These are phyloP conservation scores for Muscidifurax raptorellus DNA, from an alignment of 1,140 invertebrate species.

Conservation along the genomic window DNA sequence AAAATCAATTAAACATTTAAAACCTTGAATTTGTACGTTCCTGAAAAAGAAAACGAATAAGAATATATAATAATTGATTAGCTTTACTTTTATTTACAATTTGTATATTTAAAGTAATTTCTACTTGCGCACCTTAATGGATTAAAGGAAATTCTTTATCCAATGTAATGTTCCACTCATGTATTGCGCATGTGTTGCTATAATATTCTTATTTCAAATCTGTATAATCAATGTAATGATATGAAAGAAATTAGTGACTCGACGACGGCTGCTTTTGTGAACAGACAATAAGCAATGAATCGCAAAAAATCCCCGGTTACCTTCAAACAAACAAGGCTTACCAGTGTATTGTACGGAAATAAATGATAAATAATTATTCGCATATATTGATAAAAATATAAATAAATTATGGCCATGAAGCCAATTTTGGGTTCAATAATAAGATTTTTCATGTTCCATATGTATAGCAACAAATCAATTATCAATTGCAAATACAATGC, in stretches of 20 bases:
- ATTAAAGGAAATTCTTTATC: neutral
- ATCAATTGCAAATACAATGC: no score
- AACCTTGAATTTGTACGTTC: neutral
- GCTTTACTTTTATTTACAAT: neutral
- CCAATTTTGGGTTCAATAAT: neutral
- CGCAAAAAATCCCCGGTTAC: conserved; percentile 60
- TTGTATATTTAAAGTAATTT: neutral
- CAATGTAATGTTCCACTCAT: neutral
- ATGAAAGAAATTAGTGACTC: conserved; percentile 62
- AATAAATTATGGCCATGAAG: conserved; percentile 31
- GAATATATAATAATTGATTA: neutral
- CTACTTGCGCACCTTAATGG: neutral
- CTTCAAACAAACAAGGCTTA: conserved; percentile 56
- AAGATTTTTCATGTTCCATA: neutral
- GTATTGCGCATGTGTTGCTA: neutral
- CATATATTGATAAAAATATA: conserved; percentile 19
- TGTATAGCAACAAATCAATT: neutral
- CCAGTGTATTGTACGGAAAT: conserved; percentile 28
- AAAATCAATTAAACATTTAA: neutral
- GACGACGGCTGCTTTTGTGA: conserved; percentile 73
- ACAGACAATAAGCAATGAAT: conserved; percentile 75
- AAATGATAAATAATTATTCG: conserved; percentile 33
- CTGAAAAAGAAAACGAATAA: neutral
- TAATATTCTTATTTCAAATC: conserved; percentile 38
- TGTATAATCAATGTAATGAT: conserved; percentile 52